Evolutionary conservation across 2,113 vertebrate species (phyloP).

Genomic region (Myxocyprinus asiaticus): DNA sequence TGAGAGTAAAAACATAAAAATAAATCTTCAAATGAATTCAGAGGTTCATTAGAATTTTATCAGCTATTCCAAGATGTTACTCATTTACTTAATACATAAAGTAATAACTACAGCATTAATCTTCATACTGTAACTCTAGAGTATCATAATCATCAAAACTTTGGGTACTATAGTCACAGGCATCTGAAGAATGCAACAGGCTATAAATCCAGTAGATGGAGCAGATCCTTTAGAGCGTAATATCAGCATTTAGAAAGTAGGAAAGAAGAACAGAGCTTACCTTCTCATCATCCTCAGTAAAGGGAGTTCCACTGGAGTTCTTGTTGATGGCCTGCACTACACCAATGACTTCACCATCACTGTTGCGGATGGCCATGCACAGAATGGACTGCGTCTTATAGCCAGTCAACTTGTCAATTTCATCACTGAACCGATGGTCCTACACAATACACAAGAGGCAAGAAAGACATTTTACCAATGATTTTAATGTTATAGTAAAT

Average conservation of each 20-base stretch:
- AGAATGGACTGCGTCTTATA: slow-evolving; percentile 81
- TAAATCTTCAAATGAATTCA: background rate
- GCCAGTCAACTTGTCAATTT: slow-evolving; percentile 81
- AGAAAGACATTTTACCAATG: background rate
- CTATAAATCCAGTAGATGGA: slow-evolving; percentile 22
- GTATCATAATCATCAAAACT: slow-evolving; percentile 15
- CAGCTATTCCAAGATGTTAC: background rate
- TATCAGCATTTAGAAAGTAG: too few relatives aligned
- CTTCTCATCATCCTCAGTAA: slow-evolving; percentile 80
- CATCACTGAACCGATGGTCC: slow-evolving; percentile 81
- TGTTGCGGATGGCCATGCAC: slow-evolving; percentile 79
- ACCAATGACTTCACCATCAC: slow-evolving; percentile 77
- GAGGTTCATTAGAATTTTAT: background rate
- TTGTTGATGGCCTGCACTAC: slow-evolving; percentile 81
- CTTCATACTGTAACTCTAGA: background rate
- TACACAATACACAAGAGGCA: slow-evolving; percentile 46
- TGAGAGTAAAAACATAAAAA: background rate
- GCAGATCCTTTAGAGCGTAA: background rate
- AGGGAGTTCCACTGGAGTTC: slow-evolving; percentile 71
- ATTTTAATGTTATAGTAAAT: too few relatives aligned
- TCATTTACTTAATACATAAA: background rate
- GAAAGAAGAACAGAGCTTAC: slow-evolving; percentile 55
- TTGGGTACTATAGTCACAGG: background rate
- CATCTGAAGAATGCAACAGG: background rate
- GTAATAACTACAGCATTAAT: background rate